Conservation (phyloP, 2,888 invertebrate genomes). For the Lacanobia oleracea region DNA sequence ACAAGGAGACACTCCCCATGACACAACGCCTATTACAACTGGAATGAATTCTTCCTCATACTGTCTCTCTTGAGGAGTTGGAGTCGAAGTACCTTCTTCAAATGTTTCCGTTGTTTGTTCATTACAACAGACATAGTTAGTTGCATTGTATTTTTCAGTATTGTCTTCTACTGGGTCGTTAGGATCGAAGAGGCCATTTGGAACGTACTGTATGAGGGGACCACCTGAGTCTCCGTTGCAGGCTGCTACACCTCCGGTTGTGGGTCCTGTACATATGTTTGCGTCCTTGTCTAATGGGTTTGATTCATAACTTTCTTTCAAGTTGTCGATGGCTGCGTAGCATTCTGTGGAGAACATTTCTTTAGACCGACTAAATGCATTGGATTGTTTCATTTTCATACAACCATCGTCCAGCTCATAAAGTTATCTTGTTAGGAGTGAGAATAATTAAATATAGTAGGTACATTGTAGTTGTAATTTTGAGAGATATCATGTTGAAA, state of each 20-base stretch:
- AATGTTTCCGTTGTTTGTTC: conserved; percentile 24
- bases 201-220: conserved; percentile 81
- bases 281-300: conserved; percentile 84
- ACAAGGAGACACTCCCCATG: conserved; percentile 90
- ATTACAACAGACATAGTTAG: conserved; percentile 35
- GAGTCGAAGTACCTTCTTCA: background rate
- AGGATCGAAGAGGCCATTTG: conserved; percentile 56
- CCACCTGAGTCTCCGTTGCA: conserved; percentile 91
- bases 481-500: background rate
- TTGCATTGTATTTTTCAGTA: conserved; percentile 44
- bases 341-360: conserved; percentile 79
- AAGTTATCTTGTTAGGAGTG: background rate
- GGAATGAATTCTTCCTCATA: conserved; percentile 66
- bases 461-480: background rate
- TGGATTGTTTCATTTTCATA: background rate
- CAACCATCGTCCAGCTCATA: background rate
- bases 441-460: background rate
- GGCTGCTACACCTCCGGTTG: conserved; percentile 86
- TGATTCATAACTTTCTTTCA: conserved; percentile 77
- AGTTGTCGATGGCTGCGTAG: conserved; percentile 78
- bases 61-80: conserved; percentile 42
- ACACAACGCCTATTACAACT: conserved; percentile 88
- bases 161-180: conserved; percentile 62
- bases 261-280: conserved; percentile 90
- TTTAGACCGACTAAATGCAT: too few relatives aligned